Evolutionary conservation across 2,113 vertebrate genomes (phyloP).

Genomic region (Sinocyclocheilus rhinocerous): DNA sequence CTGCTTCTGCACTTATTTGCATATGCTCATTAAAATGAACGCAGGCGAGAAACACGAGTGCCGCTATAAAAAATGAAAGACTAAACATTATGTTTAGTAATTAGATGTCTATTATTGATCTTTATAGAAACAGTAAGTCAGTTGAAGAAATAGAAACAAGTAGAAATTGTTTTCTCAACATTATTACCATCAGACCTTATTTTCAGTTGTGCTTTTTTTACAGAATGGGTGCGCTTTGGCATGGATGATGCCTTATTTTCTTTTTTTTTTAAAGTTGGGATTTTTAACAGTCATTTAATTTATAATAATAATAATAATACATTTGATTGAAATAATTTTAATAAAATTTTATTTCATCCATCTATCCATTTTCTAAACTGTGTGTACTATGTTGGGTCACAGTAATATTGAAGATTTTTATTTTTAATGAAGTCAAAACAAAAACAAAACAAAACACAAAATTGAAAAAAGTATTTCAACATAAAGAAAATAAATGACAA

Average conservation of each 20-base stretch:
- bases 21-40: slow-evolving; percentile 69
- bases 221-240: neutral
- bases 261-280: too few species aligned
- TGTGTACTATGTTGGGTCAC: too few species aligned
- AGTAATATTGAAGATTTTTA: too few species aligned
- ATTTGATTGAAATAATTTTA: too few species aligned
- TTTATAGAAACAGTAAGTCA: slow-evolving; percentile 50
- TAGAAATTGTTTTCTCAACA: slow-evolving; percentile 32
- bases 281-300: too few species aligned
- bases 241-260: neutral
- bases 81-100: slow-evolving; percentile 60
- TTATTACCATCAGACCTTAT: slow-evolving; percentile 21
- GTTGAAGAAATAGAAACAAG: slow-evolving; percentile 43
- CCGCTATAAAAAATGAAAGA: slow-evolving; percentile 56
- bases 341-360: too few species aligned
- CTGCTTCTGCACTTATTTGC: slow-evolving; percentile 80
- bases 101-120: slow-evolving; percentile 63
- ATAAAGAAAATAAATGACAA: too few species aligned
- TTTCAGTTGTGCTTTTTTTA: neutral
- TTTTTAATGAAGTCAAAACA: too few species aligned
- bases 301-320: too few species aligned
- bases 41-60: slow-evolving; percentile 55
- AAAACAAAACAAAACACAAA: too few species aligned
- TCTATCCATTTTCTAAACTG: too few species aligned
- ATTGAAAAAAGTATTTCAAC: too few species aligned